Percentiles rank a stretch among this genome's conserved stretches.
Conservation (phyloP, 2,888 invertebrate genomes). For the Luffia ferchaultella region DNA sequence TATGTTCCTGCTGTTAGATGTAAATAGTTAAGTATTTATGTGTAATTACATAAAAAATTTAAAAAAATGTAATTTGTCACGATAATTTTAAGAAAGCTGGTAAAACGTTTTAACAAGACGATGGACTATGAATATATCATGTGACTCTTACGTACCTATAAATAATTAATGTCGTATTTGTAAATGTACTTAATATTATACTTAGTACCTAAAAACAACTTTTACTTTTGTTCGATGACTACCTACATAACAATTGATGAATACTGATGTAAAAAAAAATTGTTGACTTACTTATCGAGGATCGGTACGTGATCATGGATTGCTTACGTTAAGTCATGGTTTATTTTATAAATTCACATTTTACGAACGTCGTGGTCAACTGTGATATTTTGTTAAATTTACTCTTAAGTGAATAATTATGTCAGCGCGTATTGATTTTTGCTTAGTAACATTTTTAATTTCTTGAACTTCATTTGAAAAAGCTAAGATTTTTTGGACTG, state of each 20-base stretch:
- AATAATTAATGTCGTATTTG: conserved; percentile 52
- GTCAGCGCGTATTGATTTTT: conserved; percentile 13
- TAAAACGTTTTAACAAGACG: neutral
- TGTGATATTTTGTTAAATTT: conserved; percentile 67
- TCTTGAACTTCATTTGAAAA: neutral
- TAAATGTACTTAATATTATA: conserved; percentile 55
- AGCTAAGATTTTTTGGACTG: conserved; percentile 26
- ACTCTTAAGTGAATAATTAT: conserved; percentile 39
- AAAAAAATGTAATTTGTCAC: neutral
- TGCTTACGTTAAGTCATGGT: neutral
- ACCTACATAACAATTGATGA: neutral
- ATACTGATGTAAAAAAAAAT: neutral
- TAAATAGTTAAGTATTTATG: conserved; percentile 30
- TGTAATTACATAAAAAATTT: neutral
- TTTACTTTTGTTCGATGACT: neutral
- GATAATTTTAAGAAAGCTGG: neutral
- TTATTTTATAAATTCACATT: conserved; percentile 24
- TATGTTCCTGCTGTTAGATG: conserved; percentile 63
- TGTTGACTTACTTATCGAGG: neutral
- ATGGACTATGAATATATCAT: conserved; percentile 18
- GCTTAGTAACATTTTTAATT: neutral
- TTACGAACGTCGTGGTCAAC: conserved; percentile 59
- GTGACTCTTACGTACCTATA: conserved; percentile 45
- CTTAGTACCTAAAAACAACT: conserved; percentile 19
- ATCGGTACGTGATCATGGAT: no score